Evolutionary conservation across 2,797 vertebrate genomes (phyloP).

Genomic region (Diplodus sargus): DNA sequence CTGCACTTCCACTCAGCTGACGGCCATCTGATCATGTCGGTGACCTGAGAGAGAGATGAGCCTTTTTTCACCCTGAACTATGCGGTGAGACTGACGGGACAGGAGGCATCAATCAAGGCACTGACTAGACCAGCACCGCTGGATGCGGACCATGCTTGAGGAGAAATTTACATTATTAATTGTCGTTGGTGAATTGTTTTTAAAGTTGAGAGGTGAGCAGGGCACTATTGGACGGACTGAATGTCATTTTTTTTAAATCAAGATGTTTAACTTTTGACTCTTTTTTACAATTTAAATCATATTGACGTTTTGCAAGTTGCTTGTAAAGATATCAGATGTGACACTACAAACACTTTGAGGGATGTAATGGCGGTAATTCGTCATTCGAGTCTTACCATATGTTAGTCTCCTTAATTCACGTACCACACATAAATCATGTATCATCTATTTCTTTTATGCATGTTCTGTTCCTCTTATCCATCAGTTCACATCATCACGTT

Average conservation of each 20-base stretch:
- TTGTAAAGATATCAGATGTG: conserved; percentile 12
- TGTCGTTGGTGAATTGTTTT: not conserved
- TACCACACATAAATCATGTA: conserved; percentile 6
- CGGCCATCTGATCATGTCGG: conserved; percentile 83
- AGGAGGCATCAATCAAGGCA: not conserved
- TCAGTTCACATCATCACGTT: conserved; percentile 14
- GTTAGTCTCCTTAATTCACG: not conserved
- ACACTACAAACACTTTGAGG: conserved; percentile 31
- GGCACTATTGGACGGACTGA: conserved; percentile 21
- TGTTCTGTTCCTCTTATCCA: not conserved
- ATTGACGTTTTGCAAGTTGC: conserved; percentile 18
- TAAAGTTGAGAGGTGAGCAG: conserved; percentile 11
- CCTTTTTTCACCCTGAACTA: not conserved
- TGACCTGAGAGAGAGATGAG: not conserved
- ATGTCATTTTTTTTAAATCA: conserved; percentile 27
- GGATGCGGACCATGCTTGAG: not conserved
- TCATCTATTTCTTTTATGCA: conserved; percentile 13
- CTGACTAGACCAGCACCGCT: not conserved
- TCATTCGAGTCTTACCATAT: conserved; percentile 30
- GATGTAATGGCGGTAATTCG: not conserved
- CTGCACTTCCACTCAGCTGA: conserved; percentile 87
- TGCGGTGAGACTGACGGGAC: not conserved
- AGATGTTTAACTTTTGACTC: not conserved
- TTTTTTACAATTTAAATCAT: conserved; percentile 11
- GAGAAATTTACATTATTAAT: not conserved